Evolutionary conservation across 2,797 vertebrate genomes (phyloP).

Genomic region (Argya squamiceps): DNA sequence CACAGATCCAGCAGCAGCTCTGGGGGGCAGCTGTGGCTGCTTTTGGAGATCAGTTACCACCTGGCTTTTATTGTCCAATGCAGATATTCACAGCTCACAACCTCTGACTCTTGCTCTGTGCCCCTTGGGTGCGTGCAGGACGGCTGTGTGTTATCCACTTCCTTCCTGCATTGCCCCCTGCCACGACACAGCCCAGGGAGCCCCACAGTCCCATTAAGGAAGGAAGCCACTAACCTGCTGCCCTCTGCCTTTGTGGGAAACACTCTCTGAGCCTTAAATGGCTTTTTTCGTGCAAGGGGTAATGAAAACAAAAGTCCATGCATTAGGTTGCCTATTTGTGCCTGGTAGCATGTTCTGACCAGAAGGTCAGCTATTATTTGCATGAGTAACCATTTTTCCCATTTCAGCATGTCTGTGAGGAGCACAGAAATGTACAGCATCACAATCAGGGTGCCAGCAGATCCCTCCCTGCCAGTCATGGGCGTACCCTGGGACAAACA

Average conservation of each 20-base stretch:
- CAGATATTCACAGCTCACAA: not conserved
- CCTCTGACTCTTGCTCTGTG: not conserved
- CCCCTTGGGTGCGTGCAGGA: not conserved
- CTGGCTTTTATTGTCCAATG: not conserved
- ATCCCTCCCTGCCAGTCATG: not conserved
- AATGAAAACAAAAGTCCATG: not conserved
- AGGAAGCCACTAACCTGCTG: conserved; percentile 44
- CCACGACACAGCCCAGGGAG: not conserved
- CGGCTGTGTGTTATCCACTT: not conserved
- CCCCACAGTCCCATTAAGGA: conserved; percentile 17
- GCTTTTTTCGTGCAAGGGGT: not conserved
- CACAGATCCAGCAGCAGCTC: not conserved
- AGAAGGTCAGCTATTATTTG: not conserved
- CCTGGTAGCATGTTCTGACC: not conserved
- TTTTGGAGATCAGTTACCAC: not conserved
- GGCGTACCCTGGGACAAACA: fast-evolving
- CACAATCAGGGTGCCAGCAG: not conserved
- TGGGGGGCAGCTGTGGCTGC: not conserved
- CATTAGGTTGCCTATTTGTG: not conserved
- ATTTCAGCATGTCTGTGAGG: not conserved
- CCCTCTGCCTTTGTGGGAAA: conserved; percentile 16
- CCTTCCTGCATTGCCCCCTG: conserved; percentile 39
- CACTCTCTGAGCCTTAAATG: not conserved
- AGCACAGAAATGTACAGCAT: not conserved
- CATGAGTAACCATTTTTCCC: not conserved